Conservation (phyloP, 2,888 invertebrate species). For the Tineola bisselliella region DNA sequence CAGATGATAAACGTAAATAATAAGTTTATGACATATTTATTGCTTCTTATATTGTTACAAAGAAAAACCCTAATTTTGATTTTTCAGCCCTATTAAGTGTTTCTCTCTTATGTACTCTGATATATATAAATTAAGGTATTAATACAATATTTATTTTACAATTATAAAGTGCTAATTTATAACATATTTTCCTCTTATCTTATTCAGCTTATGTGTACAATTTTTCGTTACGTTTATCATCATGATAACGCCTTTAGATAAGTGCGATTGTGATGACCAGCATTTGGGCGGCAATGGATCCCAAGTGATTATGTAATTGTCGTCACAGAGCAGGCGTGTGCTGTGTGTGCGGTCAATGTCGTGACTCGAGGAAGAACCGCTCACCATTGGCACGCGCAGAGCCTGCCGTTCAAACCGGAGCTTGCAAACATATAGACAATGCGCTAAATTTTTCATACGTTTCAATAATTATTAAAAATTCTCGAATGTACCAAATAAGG, state of each 20-base stretch:
- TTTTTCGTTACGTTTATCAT: background rate
- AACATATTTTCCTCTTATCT: background rate
- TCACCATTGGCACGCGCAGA: conserved; percentile 10
- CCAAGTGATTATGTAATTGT: conserved; percentile 13
- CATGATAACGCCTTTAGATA: background rate
- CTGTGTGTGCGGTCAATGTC: conserved; percentile 20
- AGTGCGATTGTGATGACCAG: background rate
- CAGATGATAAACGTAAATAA: too few relatives aligned
- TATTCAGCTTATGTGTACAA: background rate
- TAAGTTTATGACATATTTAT: too few relatives aligned
- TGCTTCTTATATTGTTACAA: too few relatives aligned
- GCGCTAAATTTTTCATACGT: background rate
- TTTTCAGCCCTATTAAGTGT: too few relatives aligned
- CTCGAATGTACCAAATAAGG: background rate
- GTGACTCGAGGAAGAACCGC: conserved; percentile 16
- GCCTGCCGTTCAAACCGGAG: background rate
- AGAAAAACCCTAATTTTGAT: too few relatives aligned
- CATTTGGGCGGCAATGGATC: background rate
- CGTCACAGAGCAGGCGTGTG: conserved; percentile 15
- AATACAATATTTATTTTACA: background rate
- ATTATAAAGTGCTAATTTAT: background rate
- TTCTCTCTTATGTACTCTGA: too few relatives aligned
- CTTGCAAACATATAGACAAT: background rate
- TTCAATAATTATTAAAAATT: background rate
- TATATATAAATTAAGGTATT: too few relatives aligned